A percentile compares a stretch with the other conserved stretches of the same genome.
phyloP scores from a whole-genome alignment of 2,888 invertebrate species.

The Pemphredon lugubris region DNA sequence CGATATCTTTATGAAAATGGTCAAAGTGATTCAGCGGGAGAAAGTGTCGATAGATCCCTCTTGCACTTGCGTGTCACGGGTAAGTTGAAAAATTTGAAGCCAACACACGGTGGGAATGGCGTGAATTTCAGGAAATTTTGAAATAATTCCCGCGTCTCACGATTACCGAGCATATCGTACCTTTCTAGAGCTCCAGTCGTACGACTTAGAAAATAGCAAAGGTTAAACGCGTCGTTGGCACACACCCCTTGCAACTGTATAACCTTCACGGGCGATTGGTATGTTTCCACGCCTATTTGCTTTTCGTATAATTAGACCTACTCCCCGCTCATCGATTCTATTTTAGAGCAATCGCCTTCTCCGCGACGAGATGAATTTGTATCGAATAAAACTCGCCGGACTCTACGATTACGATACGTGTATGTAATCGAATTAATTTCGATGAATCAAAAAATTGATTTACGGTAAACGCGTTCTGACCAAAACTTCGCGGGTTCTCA shows the following conservation, averaged over 20 bases:
- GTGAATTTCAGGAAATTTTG: constrained; percentile 34
- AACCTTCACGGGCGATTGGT: constrained; percentile 60
- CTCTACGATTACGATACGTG: too few relatives aligned
- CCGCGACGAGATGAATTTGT: too few relatives aligned
- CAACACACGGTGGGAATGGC: constrained; percentile 31
- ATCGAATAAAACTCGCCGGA: too few relatives aligned
- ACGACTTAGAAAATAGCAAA: constrained; percentile 65
- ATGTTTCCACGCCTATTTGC: constrained; percentile 40
- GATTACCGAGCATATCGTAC: constrained; percentile 19
- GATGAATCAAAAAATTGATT: too few relatives aligned
- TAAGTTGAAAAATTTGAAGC: constrained; percentile 1
- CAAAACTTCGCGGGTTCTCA: too few relatives aligned
- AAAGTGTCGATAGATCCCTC: too few relatives aligned
- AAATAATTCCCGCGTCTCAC: constrained; percentile 17
- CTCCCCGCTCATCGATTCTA: neutral
- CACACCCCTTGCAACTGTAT: constrained; percentile 58
- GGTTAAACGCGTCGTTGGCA: constrained; percentile 65
- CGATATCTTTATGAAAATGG: too few relatives aligned
- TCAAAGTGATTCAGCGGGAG: too few relatives aligned
- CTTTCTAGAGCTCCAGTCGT: constrained; percentile 57
- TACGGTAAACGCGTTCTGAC: too few relatives aligned
- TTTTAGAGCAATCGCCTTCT: too few relatives aligned
- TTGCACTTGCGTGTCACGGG: neutral
- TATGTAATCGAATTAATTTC: too few relatives aligned
- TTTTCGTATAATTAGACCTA: constrained; percentile 5